Percentiles rank a stretch among this genome's conserved stretches.
phyloP scores from a whole-genome alignment of 1,140 invertebrate species.

The Vollenhovia emeryi region DNA sequence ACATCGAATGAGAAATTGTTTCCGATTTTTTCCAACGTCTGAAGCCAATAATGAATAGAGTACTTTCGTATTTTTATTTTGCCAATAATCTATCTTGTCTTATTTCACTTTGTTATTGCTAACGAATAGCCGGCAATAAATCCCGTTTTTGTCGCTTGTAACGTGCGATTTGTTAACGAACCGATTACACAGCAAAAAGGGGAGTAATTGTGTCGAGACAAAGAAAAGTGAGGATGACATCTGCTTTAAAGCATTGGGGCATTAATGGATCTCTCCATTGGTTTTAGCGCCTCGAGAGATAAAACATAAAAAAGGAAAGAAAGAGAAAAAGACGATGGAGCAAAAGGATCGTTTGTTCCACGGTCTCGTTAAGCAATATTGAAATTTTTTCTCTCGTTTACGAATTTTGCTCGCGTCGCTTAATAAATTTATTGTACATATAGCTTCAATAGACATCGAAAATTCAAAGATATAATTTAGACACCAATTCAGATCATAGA shows the following conservation, averaged over 20 bases:
- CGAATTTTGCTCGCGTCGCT: not conserved
- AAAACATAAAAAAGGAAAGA: not conserved
- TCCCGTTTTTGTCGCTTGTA: not conserved
- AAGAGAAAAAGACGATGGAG: not conserved
- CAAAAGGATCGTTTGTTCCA: conserved; percentile 2
- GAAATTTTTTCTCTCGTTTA: not conserved
- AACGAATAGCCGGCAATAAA: conserved; percentile 14
- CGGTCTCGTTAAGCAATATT: conserved; percentile 34
- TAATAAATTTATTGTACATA: not conserved
- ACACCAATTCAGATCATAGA: not conserved
- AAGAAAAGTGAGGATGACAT: not conserved
- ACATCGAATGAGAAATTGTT: not conserved
- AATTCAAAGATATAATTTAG: not conserved
- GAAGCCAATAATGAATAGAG: not conserved
- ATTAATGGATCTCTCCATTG: conserved; percentile 55
- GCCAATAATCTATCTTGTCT: not conserved
- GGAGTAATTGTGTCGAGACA: not conserved
- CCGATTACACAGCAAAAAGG: conserved; percentile 30
- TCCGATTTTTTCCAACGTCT: not conserved
- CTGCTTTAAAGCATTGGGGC: conserved; percentile 25
- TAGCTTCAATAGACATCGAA: not conserved
- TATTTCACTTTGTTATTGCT: not conserved
- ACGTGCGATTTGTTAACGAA: conserved; percentile 67
- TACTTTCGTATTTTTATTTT: not conserved
- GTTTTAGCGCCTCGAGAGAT: not conserved